phyloP scores from a whole-genome alignment of 2,888 invertebrate genomes.

The Rambutsinella grinnellia region DNA sequence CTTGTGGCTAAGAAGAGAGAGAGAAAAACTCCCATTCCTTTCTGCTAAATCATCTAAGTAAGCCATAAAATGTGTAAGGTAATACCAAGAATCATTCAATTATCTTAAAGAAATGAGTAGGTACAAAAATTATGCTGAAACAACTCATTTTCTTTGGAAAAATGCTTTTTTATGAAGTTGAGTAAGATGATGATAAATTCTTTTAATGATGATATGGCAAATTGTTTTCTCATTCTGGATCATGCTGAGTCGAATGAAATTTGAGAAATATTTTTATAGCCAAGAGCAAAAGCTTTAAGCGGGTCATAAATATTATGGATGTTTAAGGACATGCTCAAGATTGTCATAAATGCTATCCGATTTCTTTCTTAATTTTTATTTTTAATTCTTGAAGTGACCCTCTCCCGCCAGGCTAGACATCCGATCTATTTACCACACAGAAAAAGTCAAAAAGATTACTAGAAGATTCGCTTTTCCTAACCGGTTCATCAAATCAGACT shows the following conservation, averaged over 20 bases:
- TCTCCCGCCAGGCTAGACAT: too few relatives aligned
- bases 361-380: not conserved
- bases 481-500: too few relatives aligned
- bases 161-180: slow-evolving; percentile 8
- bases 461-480: too few relatives aligned
- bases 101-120: not conserved
- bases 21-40: not conserved
- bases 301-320: not conserved
- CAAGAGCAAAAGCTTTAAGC: not conserved
- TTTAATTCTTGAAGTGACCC: too few relatives aligned
- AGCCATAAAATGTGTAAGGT: too few relatives aligned
- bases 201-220: not conserved
- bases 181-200: not conserved
- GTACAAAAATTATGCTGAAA: not conserved
- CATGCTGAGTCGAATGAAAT: slow-evolving; percentile 35
- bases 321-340: too few relatives aligned
- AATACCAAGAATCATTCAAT: not conserved
- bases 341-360: not conserved
- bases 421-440: too few relatives aligned
- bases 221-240: not conserved
- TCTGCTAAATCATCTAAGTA: not conserved
- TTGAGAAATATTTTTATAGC: slow-evolving; percentile 7
- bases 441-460: too few relatives aligned
- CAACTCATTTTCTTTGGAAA: slow-evolving; percentile 7
- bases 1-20: not conserved